phyloP scores from a whole-genome alignment of 2,113 vertebrate species.

The Pterocles gutturalis region DNA sequence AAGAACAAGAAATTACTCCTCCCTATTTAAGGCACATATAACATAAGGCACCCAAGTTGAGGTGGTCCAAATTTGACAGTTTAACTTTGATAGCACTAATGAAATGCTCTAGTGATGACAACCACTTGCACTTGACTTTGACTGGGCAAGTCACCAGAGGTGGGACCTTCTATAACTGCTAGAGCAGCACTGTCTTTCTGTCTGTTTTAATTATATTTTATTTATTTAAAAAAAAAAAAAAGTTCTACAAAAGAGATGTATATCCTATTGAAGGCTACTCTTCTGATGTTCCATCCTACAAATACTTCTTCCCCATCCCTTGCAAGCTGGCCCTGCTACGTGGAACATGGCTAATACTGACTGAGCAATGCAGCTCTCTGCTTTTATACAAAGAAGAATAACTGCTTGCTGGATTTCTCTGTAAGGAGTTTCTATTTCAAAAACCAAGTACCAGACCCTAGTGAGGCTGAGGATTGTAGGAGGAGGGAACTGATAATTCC shows the following conservation, averaged over 20 bases:
- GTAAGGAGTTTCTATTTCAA: not conserved
- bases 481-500: not conserved
- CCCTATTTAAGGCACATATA: not conserved
- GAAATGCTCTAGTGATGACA: not conserved
- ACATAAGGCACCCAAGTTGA: not conserved
- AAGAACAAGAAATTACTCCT: not conserved
- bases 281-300: not conserved
- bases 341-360: fast-evolving
- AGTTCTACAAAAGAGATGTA: not conserved
- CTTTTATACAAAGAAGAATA: not conserved
- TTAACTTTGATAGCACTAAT: not conserved
- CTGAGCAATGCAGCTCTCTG: not conserved
- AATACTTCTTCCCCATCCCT: not conserved
- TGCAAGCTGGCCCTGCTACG: fast-evolving
- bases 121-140: not conserved
- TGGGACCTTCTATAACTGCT: not conserved
- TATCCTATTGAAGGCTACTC: too few species aligned
- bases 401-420: not conserved
- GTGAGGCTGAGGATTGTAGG: not conserved
- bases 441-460: not conserved
- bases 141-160: not conserved
- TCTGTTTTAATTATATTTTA: not conserved
- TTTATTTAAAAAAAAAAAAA: not conserved
- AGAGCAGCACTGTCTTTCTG: not conserved
- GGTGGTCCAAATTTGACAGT: not conserved